Evolutionary conservation across 2,113 vertebrate species (phyloP), one percentile per base, ranked within the genome.

Genomic region (Pithys albifrons): DNA sequence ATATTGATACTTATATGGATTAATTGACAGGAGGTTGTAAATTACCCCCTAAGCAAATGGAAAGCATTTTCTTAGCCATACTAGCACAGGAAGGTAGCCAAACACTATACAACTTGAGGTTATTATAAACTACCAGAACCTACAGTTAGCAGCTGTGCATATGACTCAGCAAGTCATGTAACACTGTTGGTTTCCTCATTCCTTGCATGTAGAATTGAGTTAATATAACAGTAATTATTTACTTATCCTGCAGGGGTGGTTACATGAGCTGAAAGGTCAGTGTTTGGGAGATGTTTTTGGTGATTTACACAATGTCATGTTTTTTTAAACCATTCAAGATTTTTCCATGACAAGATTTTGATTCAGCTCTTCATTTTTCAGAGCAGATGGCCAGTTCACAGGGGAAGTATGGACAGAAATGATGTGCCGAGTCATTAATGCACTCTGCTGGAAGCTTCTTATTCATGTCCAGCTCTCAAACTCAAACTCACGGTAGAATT

Each of bases 141-240:
- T 59, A 69, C 69, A 89, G 49, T 62, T 95, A 51, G 46, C 70
- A 95, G 72, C 51, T 72, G 59, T 61, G 67, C 43, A 4, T 20
- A 31, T 96, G 80, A 91, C 91, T 94, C 93, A 85, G 74, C 84
- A 79, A 79, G 15, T 85, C 78, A 52, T 43, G 79, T 35, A 73
- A 43, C 7, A 27, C 20, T 1, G 2, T 28, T 48, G 25, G 20
- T 88, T 59, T 93, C 86, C 65, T 86, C 59, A 55, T 69, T 58
- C 52, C 51, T 84, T 71, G 35, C 54, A 14, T 17, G 31, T 78
- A 46, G 77, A 88, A 54, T 43, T 65, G 67, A 86, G 35, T 76
- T 81, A 83, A 54, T 54, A 10, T 25, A 82, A 69, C 31, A 59
- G 69, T 69, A 76, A 23, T 5, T 15, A 29, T 37, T 46, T 81